Conservation (phyloP, 1,140 invertebrate genomes). For the Brachionus calyciflorus region DNA sequence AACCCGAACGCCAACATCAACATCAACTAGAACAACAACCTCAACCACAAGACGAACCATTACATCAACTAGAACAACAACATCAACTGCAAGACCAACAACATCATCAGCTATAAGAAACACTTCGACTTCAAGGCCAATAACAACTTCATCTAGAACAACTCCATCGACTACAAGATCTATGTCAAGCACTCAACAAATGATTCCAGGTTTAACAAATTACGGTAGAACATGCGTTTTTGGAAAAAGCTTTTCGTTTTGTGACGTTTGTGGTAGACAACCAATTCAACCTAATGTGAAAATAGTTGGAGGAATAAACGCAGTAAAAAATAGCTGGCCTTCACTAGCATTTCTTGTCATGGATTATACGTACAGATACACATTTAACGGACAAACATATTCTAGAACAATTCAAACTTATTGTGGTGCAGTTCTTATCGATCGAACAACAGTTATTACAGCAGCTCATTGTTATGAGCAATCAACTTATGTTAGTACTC, state of each 20-base stretch:
- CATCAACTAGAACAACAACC: too few species aligned
- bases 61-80: too few species aligned
- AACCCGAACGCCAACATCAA: too few species aligned
- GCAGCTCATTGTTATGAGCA: conserved; percentile 68
- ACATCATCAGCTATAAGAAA: too few species aligned
- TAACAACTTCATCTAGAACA: too few species aligned
- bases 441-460: conserved; percentile 70
- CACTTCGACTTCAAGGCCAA: too few species aligned
- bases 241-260: not conserved
- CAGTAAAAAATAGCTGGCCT: conserved; percentile 18
- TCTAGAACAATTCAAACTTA: not conserved
- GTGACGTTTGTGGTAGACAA: not conserved
- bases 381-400: not conserved
- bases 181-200: too few species aligned
- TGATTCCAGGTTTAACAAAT: too few species aligned
- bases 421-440: conserved; percentile 74
- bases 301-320: conserved; percentile 38
- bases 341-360: conserved; percentile 5
- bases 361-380: not conserved
- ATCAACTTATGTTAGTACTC: not conserved
- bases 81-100: too few species aligned
- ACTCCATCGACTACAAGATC: too few species aligned
- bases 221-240: too few species aligned
- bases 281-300: not conserved
- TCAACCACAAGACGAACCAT: too few species aligned